Base-by-base conservation (phyloP, 2,888 invertebrate species). In the Scotopteryx bipunctaria region DNA sequence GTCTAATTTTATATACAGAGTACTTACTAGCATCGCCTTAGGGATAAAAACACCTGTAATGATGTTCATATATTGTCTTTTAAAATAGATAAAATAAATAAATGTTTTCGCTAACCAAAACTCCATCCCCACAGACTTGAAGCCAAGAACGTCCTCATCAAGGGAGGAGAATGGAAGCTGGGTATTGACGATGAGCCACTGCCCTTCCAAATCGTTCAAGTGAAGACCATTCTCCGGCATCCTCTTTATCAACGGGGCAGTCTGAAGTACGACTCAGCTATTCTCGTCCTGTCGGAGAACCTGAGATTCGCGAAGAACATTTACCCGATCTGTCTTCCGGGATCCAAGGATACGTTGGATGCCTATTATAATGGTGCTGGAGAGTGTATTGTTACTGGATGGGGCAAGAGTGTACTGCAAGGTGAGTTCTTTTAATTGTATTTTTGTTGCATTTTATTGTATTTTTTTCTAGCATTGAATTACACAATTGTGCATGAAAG, bases 91-190 rank as follows among this genome's bases (percentile, higher is more conserved):
- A n/a, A n/a, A n/a, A n/a, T n/a, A n/a, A n/a, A n/a, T n/a, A n/a
- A 5, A 23, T 1, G n/a, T 23, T 23, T 1, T 2, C 8, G 23
- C 6, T 23, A 11, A 1, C 1, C 11, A 32, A 25, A 8, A 32
- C 5, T 42, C 13, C 40, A 35, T 9, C 32, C 48, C 14, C 62
- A 50, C 76, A 95, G 95, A 27, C 79, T 93, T 1, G 80, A 87
- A 16, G 92, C 94, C 8, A 88, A 87, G 61, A 94, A 95, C 71
- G 88, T 96, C 0, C 90, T 94, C 0, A 92, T 96, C 63, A 96
- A 96, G 73, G 94, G 94, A 0, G 96, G 96, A 0, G 96, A 95
- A 92, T 96, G 95, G 95, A 95, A 95, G 69, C 87, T 96, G 2
- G 95, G 95, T 33, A 94, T 95, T 64, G 95, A 95, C 59, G 95